Base-by-base conservation (phyloP, 2,888 invertebrate genomes). In the Drosophila rubida region DNA sequence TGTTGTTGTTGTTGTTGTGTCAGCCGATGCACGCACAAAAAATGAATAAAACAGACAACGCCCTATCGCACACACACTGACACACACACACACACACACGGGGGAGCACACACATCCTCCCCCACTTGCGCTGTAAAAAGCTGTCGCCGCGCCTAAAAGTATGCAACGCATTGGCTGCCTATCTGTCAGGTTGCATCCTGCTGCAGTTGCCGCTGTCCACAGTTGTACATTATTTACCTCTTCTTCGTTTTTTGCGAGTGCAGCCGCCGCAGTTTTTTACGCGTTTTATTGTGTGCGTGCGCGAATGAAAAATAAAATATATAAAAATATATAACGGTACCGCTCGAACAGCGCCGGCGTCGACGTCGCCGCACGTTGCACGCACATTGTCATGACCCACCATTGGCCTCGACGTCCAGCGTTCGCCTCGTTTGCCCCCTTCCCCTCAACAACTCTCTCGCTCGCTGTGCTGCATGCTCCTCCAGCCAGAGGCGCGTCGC, bases 251-350 rank as follows among this genome's bases (percentile, higher is more conserved):
- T 84, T 83, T 78, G 62, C 66, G 54, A 63, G 41, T 39, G 30
- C 51, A 23, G 48, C 65, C 51, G 74, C 69, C 48, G 76, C 63
- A 37, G 70, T 89, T 89, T 89, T 89, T 89, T 89, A 88, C 78
- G 82, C 78, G 87, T 89, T 78, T 89, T 89, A 87, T 89, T 89
- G 88, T 84, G 78, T 89, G 89, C 89, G 89, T 89, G 89, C 88
- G 89, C 86, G 89, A 89, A 84, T 89, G 89, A 89, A 89, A 89
- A 89, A 89, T 89, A 89, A 89, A 89, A 89, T 89, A 76, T 78
- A 89, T 87, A 87, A 85, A 85, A 85, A 84, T 84, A 87, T 85
- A 87, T 87, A 82, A 74, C 86, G 86, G 78, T 82, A 78, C 84
- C 82, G 82, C 83, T 82, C 82, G 65, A 79, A 85, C 81, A 74